phyloP scores from a whole-genome alignment of 2,797 vertebrate genomes.

The Valencia hispanica region DNA sequence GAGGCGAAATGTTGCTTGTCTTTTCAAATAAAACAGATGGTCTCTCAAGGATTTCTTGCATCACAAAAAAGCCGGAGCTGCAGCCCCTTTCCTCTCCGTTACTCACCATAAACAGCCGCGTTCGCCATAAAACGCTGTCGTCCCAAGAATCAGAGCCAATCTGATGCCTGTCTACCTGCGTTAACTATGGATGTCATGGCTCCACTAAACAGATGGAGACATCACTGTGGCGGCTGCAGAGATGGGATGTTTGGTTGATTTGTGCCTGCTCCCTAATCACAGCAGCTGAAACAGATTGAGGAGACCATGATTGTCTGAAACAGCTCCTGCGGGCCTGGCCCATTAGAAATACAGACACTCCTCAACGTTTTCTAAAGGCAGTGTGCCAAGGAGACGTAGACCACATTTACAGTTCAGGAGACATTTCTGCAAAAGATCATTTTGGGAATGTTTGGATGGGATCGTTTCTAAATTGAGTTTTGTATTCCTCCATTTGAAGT shows the following conservation, averaged over 20 bases:
- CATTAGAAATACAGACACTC: conserved; percentile 30
- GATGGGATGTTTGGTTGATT: conserved; percentile 47
- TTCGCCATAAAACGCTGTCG: conserved; percentile 9
- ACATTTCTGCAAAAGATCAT: background rate
- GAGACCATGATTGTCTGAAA: conserved; percentile 49
- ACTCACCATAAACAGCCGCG: conserved; percentile 23
- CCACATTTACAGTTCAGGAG: conserved; percentile 2
- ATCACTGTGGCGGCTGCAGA: conserved; percentile 45
- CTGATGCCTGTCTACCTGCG: conserved; percentile 49
- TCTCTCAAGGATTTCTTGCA: conserved; percentile 10
- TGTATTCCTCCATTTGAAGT: no score
- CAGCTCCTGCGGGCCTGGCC: conserved; percentile 25
- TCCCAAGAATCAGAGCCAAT: conserved; percentile 33
- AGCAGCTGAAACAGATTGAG: conserved; percentile 57
- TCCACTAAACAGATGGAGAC: conserved; percentile 52
- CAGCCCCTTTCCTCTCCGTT: background rate
- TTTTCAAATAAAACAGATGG: conserved; percentile 33
- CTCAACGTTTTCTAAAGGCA: conserved; percentile 4
- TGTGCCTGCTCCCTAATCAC: conserved; percentile 54
- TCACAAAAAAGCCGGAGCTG: conserved; percentile 23
- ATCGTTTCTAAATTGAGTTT: no score
- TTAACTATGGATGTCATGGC: conserved; percentile 26
- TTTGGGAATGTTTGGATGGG: no score
- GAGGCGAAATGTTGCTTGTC: conserved; percentile 8
- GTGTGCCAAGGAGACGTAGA: conserved; percentile 20